These are phyloP conservation scores for Drosophila sulfurigaster DNA, from an alignment of 1,140 invertebrate species.

Conservation along the genomic window DNA sequence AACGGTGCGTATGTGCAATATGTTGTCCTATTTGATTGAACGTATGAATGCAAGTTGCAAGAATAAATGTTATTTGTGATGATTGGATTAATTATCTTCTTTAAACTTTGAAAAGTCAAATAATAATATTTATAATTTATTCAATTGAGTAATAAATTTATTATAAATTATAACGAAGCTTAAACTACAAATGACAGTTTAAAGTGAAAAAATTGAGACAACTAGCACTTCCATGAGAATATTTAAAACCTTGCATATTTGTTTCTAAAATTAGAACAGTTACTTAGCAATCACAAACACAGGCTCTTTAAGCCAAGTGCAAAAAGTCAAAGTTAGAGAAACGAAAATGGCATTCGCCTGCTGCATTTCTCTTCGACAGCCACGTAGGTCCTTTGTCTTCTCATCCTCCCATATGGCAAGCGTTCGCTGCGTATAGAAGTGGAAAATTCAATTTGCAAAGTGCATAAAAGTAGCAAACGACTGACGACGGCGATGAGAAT, in stretches of 20 bases:
- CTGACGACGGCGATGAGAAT: slow-evolving; percentile 29
- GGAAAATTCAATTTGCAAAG: slow-evolving; percentile 83
- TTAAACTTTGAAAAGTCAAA: too few species aligned
- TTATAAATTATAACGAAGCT: too few species aligned
- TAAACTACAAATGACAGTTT: too few species aligned
- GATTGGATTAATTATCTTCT: too few species aligned
- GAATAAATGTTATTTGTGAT: background rate
- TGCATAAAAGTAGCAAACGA: slow-evolving; percentile 75
- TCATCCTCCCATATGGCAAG: slow-evolving; percentile 12
- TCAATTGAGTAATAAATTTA: too few species aligned
- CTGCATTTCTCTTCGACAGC: background rate
- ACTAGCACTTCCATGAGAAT: background rate
- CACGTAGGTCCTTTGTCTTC: slow-evolving; percentile 23
- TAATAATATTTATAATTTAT: too few species aligned
- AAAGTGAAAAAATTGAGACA: too few species aligned
- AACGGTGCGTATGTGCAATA: slow-evolving; percentile 36
- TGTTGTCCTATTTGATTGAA: background rate
- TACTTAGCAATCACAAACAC: slow-evolving; percentile 6
- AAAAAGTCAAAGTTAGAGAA: slow-evolving; percentile 21
- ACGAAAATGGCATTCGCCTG: slow-evolving; percentile 13
- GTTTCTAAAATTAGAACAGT: slow-evolving; percentile 7
- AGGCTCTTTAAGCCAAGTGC: slow-evolving; percentile 7
- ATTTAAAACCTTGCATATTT: slow-evolving; percentile 9
- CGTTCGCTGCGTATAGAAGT: slow-evolving; percentile 66
- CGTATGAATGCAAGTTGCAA: background rate